Evolutionary conservation across 2,797 vertebrate genomes (phyloP), one percentile per base, ranked within the genome.

Genomic region (Crocodylus rhombifer): DNA sequence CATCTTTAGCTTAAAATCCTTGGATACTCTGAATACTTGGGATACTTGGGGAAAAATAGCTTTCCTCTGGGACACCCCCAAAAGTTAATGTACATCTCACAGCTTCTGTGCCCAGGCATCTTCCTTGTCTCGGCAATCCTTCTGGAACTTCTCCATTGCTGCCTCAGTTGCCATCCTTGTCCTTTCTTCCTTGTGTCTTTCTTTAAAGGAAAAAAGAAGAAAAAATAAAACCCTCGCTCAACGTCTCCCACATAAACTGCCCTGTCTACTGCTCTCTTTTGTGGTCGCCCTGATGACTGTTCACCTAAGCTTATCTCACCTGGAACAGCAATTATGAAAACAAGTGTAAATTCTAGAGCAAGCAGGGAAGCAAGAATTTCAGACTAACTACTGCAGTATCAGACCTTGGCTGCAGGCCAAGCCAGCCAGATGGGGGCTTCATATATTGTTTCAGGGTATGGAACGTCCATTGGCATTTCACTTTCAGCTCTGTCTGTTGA

Each of bases 331-430:
- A 60, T 3, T 85, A 18, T 11, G 0, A 6, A 30, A 62, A 80
- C 73, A 36, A 81, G 18, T 88, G 7, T 17, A 90, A 57, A 11
- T 88, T 56, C 65, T 17, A 74, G 77, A 90, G 42, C 36, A 86
- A 89, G 42, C 42, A 84, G 82, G n/a, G 82, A 74, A 81, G 90
- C 80, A 76, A n/a, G 23, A 80, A 80, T 83, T 77, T 84, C 63
- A 64, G 82, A 80, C 82, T 90, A 83, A 62, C 75, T 57, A 77
- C 64, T 87, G 62, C 16, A 69, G 74, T 74, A 36, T 74, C 36
- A 36, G 64, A 61, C 7, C 64, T 77, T 88, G 76, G 33, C 77
- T 95, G 77, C 75, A 63, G 63, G 8, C 71, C 93, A 0, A 42
- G 57, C 42, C 36, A 77, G 88, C 71, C 67, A 82, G 76, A 30